Conservation (phyloP, 2,888 invertebrate genomes). For the Ochropacha duplaris region DNA sequence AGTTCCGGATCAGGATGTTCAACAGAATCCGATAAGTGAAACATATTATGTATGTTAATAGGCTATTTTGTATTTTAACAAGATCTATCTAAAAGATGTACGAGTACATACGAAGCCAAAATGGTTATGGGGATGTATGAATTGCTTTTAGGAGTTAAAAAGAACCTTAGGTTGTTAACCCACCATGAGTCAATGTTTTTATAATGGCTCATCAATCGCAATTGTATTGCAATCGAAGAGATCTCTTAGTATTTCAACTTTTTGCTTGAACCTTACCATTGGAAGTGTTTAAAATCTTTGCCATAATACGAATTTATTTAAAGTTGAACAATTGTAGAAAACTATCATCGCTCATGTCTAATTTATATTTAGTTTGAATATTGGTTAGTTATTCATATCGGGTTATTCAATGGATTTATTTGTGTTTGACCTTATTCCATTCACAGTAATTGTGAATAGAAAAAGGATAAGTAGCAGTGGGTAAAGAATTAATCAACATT, state of each 20-base stretch:
- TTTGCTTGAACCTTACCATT: not conserved
- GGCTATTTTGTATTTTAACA: slow-evolving; percentile 30
- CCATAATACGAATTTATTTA: not conserved
- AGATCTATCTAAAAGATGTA: slow-evolving; percentile 37
- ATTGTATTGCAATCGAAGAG: not conserved
- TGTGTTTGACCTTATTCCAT: not conserved
- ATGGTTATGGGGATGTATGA: slow-evolving; percentile 24
- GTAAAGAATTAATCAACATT: slow-evolving; percentile 10
- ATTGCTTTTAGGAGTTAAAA: slow-evolving; percentile 31
- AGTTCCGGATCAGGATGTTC: slow-evolving; percentile 85
- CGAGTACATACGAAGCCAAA: slow-evolving; percentile 39
- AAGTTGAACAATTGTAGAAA: not conserved
- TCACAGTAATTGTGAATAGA: not conserved
- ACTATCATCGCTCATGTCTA: not conserved
- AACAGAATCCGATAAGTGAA: slow-evolving; percentile 81
- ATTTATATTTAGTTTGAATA: not conserved
- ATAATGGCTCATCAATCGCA: not conserved
- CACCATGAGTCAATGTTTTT: not conserved
- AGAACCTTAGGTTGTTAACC: slow-evolving; percentile 22
- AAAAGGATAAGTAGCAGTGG: not conserved
- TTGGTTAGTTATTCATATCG: not conserved
- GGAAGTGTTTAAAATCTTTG: not conserved
- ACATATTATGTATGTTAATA: slow-evolving; percentile 29
- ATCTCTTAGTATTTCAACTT: not conserved
- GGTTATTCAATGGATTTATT: not conserved